Evolutionary conservation across 2,888 invertebrate species (phyloP).

Genomic region (Hemithea aestivaria): DNA sequence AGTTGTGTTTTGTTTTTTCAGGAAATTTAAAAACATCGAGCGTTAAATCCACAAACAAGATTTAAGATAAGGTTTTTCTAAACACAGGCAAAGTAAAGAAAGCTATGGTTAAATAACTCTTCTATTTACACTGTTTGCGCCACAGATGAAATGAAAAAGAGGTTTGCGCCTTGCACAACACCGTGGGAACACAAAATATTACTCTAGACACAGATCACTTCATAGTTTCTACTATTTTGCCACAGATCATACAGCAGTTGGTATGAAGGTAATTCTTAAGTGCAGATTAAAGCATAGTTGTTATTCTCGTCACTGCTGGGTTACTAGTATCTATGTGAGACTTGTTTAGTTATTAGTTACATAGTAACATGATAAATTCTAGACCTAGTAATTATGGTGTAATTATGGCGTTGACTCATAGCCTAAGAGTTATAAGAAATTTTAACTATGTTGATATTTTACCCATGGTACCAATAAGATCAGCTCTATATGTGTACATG

Average conservation of each 20-base stretch:
- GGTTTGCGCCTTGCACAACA: conserved; percentile 24
- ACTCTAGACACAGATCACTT: conserved; percentile 15
- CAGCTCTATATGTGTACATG: too few species aligned
- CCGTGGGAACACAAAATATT: conserved; percentile 44
- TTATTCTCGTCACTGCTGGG: too few species aligned
- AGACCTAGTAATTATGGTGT: neutral
- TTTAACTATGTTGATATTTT: too few species aligned
- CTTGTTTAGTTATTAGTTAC: neutral
- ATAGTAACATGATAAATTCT: neutral
- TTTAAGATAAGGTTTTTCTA: conserved; percentile 12
- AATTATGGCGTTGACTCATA: too few species aligned
- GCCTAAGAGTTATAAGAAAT: too few species aligned
- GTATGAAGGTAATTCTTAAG: neutral
- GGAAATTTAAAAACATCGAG: too few species aligned
- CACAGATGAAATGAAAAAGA: neutral
- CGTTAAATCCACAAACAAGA: conserved; percentile 9
- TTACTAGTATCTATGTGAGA: too few species aligned
- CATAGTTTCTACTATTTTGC: neutral
- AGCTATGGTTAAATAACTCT: conserved; percentile 11
- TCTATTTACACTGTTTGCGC: conserved; percentile 14
- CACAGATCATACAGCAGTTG: neutral
- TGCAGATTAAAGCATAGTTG: too few species aligned
- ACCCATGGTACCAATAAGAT: too few species aligned
- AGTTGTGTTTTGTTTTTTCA: too few species aligned
- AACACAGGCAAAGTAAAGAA: conserved; percentile 13